Evolutionary conservation across 2,797 vertebrate species (phyloP).

Genomic region (Myotis pilosus): DNA sequence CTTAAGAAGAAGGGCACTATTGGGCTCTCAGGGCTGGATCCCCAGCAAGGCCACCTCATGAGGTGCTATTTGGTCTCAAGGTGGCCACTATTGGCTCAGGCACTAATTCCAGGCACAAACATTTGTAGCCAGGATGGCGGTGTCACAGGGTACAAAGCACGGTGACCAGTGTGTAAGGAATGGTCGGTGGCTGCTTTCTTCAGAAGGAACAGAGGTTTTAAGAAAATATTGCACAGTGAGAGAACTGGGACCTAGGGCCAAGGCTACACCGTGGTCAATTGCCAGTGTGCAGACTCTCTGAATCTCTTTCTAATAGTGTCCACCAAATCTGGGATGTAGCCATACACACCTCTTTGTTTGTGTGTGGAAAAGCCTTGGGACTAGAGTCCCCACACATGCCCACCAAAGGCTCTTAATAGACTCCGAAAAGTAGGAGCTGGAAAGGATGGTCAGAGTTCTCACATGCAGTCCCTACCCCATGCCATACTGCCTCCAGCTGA

Average conservation of each 20-base stretch:
- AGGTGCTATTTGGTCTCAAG: background rate
- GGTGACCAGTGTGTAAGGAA: background rate
- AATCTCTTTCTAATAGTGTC: background rate
- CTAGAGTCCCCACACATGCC: background rate
- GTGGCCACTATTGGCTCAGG: background rate
- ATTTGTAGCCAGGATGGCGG: background rate
- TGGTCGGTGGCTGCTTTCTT: background rate
- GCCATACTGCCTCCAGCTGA: background rate
- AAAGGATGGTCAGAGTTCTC: background rate
- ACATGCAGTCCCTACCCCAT: too few species aligned
- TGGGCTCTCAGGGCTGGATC: too few species aligned
- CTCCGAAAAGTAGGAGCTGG: background rate
- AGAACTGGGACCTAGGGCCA: too few species aligned
- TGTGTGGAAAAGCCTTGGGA: background rate
- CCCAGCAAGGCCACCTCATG: background rate
- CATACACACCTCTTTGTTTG: background rate
- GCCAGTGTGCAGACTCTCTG: background rate
- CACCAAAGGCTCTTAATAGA: background rate
- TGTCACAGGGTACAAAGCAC: conserved; percentile 60
- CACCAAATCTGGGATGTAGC: background rate
- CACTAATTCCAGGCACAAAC: background rate
- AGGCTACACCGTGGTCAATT: accelerated
- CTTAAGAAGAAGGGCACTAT: accelerated
- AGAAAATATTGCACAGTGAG: background rate
- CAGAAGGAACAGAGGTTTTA: background rate